Conservation (phyloP, 2,113 vertebrate genomes). For the Pholis gunnellus region DNA sequence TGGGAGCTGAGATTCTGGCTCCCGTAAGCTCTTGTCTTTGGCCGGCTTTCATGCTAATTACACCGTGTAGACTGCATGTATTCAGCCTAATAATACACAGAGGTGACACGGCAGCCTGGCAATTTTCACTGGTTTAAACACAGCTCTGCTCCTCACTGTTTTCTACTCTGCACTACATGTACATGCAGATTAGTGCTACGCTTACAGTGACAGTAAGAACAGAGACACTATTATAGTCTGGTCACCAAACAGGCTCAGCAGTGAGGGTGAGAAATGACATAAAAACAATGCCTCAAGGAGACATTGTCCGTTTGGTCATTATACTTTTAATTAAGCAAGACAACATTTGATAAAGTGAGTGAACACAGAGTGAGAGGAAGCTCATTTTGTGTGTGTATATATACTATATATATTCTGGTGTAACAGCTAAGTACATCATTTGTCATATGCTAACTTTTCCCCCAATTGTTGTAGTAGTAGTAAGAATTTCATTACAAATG, state of each 20-base stretch:
- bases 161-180: not conserved
- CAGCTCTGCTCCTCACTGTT: not conserved
- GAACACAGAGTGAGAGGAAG: too few relatives aligned
- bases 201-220: not conserved
- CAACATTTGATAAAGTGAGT: not conserved
- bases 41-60: constrained; percentile 52
- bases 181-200: not conserved
- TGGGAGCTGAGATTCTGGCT: constrained; percentile 16
- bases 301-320: too few relatives aligned
- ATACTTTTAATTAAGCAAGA: too few relatives aligned
- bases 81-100: constrained; percentile 51
- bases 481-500: not conserved
- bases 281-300: too few relatives aligned
- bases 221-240: not conserved
- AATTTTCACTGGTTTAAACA: constrained; percentile 37
- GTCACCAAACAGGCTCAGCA: not conserved
- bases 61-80: not conserved
- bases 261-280: not conserved
- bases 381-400: too few relatives aligned
- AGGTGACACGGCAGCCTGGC: constrained; percentile 20
- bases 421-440: not conserved
- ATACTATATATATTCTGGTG: too few relatives aligned
- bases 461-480: too few relatives aligned
- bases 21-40: constrained; percentile 14
- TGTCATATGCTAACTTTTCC: not conserved